Evolutionary conservation across 2,113 vertebrate genomes (phyloP), one percentile per base, ranked within the genome.

Genomic region (Fulmarus glacialis): DNA sequence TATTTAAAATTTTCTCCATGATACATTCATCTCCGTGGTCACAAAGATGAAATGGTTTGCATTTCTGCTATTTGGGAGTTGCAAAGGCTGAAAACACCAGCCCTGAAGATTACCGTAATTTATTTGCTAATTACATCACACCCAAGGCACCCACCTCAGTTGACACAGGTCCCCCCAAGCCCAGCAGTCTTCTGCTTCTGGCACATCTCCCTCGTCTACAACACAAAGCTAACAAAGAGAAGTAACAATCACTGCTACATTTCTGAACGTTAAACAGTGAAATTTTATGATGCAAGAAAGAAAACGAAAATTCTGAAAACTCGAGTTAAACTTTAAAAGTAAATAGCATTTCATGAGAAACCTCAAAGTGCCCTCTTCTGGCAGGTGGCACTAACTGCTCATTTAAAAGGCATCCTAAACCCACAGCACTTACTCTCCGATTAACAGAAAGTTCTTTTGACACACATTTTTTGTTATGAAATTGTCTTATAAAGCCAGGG

Each of bases 361-460:
- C 77, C 71, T 89, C 48, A 10, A 96, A 90, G 95, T 67, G 96
- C 96, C 97, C 96, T 96, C 97, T 96, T n/a, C 89, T 93, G 97
- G 94, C 84, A 68, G 15, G 12, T 58, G 34, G 15, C 62, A 48
- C 24, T 82, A 87, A 83, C 48, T 91, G 84, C 77, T 71, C 72
- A 5, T 59, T 9, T 15, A 59, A 91, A 84, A 63, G 1, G 12
- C 23, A 20, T 5, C 29, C 56, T 34, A 30, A 60, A 66, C 3
- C 12, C 1, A 0, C 36, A 50, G 13, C 9, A 30, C 9, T 47
- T 43, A 1, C 6, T 15, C 7, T 23, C 16, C 11, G 1, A 20
- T 22, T 22, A 58, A 62, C 73, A 43, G 6, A 11, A 60, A 91
- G 11, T 40, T 71, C 47, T 89, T 82, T 13, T 45, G 17, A 68